A percentile compares a stretch with the other conserved stretches of the same genome.
Evolutionary conservation across 30 jellyfish, hydroid and myxozoan genomes (phyloP).

Genomic region (Catostylus mosaicus): DNA sequence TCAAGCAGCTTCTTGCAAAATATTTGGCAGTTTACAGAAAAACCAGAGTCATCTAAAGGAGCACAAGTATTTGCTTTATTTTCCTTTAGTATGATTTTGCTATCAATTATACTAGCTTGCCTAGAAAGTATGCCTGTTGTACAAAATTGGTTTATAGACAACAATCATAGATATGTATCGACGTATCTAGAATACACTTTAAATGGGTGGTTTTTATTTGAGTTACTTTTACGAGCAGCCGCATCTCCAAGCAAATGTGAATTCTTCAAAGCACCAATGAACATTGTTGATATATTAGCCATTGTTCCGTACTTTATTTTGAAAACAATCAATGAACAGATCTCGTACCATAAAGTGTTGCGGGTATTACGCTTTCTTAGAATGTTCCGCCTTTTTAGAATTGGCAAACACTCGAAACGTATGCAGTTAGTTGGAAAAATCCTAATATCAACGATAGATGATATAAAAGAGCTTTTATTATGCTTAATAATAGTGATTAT

Average conservation of each 20-base stretch:
- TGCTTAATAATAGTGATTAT: slow-evolving; percentile 75
- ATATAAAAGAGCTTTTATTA: slow-evolving; percentile 76
- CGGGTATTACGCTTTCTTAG: slow-evolving; percentile 79
- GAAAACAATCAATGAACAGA: slow-evolving; percentile 22
- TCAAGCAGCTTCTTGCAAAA: background rate
- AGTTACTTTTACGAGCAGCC: slow-evolving; percentile 47
- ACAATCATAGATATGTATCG: background rate
- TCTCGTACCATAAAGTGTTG: slow-evolving; percentile 41
- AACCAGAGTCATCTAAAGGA: slow-evolving; percentile 78
- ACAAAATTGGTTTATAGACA: background rate
- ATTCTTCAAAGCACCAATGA: slow-evolving; percentile 67
- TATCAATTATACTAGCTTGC: slow-evolving; percentile 81
- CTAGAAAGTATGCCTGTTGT: slow-evolving; percentile 80
- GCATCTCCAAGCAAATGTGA: slow-evolving; percentile 66
- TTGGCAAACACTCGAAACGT: slow-evolving; percentile 82
- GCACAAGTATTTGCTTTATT: slow-evolving; percentile 77
- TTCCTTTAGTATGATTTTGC: slow-evolving; percentile 62
- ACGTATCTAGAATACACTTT: slow-evolving; percentile 23
- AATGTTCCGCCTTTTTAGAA: slow-evolving; percentile 76
- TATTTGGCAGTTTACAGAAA: slow-evolving; percentile 82
- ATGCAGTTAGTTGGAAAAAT: slow-evolving; percentile 83
- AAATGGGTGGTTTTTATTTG: slow-evolving; percentile 82
- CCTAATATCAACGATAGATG: slow-evolving; percentile 84
- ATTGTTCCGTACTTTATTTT: slow-evolving; percentile 78
- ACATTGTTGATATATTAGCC: slow-evolving; percentile 74